These are phyloP conservation scores for Procambarus clarkii DNA, from an alignment of 1,140 invertebrate species.

Conservation along the genomic window DNA sequence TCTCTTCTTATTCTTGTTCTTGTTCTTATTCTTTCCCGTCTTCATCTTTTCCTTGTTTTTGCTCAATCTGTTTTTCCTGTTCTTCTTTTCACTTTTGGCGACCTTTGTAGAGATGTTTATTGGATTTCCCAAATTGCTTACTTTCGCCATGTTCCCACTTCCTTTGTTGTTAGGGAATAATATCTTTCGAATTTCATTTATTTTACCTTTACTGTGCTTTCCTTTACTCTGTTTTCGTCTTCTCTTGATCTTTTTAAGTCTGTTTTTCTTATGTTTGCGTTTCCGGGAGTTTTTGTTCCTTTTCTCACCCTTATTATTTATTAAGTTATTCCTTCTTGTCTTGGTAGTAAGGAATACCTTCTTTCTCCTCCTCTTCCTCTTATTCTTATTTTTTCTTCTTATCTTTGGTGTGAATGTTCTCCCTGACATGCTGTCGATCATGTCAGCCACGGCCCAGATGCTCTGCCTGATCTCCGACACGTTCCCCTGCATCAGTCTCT, in stretches of 20 bases:
- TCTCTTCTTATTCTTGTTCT: background rate
- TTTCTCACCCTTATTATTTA: background rate
- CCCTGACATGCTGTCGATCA: background rate
- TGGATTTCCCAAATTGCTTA: no score
- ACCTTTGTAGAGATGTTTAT: background rate
- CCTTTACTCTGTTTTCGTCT: background rate
- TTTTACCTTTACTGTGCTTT: no score
- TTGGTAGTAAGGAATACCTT: background rate
- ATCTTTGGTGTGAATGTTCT: background rate
- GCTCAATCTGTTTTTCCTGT: background rate
- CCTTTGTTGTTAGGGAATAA: no score
- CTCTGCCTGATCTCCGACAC: conserved; percentile 1
- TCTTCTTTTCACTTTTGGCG: background rate
- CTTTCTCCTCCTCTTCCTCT: background rate
- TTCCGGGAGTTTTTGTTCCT: background rate
- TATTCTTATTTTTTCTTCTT: background rate
- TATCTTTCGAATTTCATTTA: no score
- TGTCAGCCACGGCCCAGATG: conserved; percentile 10
- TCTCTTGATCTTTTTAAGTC: background rate
- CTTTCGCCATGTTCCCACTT: no score
- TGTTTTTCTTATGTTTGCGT: background rate
- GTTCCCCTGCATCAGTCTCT: conserved; percentile 2
- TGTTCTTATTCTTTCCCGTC: background rate
- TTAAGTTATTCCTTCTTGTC: background rate
- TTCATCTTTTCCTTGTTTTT: background rate